Percentiles rank a stretch among this genome's conserved stretches.
Conservation (phyloP, 2,797 vertebrate species). For the Thamnophis elegans region DNA sequence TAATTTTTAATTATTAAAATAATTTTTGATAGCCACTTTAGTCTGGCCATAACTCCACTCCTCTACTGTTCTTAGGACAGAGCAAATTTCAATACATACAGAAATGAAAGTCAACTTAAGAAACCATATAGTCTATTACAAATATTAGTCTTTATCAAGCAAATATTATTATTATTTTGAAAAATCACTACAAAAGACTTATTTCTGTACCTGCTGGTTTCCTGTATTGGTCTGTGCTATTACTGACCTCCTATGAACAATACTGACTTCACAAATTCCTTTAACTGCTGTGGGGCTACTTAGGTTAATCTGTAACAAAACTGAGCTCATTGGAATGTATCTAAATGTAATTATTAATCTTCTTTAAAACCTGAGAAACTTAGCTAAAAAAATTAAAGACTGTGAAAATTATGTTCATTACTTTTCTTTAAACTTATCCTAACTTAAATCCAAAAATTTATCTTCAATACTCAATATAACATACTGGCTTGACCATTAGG, state of each 20-base stretch:
- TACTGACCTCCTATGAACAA: constrained; percentile 14
- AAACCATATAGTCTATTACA: not conserved
- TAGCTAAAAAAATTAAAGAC: not conserved
- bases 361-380: not conserved
- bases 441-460: not conserved
- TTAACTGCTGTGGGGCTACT: constrained; percentile 15
- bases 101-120: not conserved
- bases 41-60: not conserved
- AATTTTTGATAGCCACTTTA: not conserved
- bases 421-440: not conserved
- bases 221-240: not conserved
- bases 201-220: not conserved
- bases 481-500: not conserved
- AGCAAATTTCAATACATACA: no score
- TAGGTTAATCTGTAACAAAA: constrained; percentile 64
- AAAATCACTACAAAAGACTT: not conserved
- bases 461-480: not conserved
- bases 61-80: not conserved
- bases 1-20: not conserved
- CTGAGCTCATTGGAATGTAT: constrained; percentile 49
- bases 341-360: constrained; percentile 54
- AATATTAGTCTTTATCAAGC: not conserved
- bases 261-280: constrained; percentile 35
- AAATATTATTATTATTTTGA: not conserved
- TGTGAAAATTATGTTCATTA: not conserved